Evolutionary conservation across 2,888 invertebrate species (phyloP), one percentile per base, ranked within the genome.

Genomic region (Ephialtes manifestator): DNA sequence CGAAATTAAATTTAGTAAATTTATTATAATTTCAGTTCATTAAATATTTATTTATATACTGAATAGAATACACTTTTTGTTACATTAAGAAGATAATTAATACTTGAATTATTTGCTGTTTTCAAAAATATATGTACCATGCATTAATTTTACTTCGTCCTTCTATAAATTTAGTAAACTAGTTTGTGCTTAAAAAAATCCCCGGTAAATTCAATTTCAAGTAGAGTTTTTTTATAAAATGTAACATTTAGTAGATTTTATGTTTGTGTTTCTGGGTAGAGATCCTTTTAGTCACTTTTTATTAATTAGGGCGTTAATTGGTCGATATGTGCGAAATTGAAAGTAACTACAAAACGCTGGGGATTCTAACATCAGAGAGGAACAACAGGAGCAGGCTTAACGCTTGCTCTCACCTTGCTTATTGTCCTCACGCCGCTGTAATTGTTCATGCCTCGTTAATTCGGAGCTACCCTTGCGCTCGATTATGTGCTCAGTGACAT

Each of bases 361-460:
- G 63, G 51, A 65, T 35, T 35, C 35, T 7, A 15, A 68, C 13
- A 8, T 39, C 35, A 71, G 15, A 13, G 15, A 51, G 13, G 39
- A 67, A 10, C 28, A 53, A 51, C 53, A 46, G 24, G 65, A 55
- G 46, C 4, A 55, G 20, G 1, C 24, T 20, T 28, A 28, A 24
- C 55, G 13, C 46, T 63, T 20, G 5, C 18, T 28, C 20, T 31
- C 35, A 7, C 0, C 55, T 58, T 28, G 48, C 75, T 35, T 28
- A 43, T 72, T 72, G 60, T 65, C 55, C 55, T 58, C 55, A 28
- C 15, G n/a, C 58, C 65, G 28, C 35, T 60, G 55, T 74, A 70
- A 79, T 75, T 63, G 58, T 74, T 75, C 51, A 83, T 60, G 74
- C 67, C 74, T 78, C 48, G 72, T 74, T 60, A 31, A 78, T 68